Percentiles rank a stretch among this genome's conserved stretches.
These are phyloP conservation scores for Entomyzon cyanotis DNA, from an alignment of 2,113 vertebrate species.

Conservation along the genomic window DNA sequence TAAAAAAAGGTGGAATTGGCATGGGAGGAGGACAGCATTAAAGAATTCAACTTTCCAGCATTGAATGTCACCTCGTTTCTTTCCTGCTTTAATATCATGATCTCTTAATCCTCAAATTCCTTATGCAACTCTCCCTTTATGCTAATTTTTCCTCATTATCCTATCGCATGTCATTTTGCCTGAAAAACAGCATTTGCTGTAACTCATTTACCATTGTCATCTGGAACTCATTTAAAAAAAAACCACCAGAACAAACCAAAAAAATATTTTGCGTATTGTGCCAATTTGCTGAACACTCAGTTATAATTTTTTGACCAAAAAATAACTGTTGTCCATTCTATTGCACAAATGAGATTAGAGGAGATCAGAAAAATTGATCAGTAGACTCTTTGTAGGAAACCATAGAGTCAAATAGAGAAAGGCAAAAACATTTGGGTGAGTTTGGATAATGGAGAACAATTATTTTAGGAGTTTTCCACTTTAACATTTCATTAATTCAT, in stretches of 20 bases:
- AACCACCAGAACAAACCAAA: neutral
- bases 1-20: neutral
- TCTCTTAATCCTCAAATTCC: neutral
- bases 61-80: neutral
- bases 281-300: neutral
- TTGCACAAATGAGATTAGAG: neutral
- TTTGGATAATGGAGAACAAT: neutral
- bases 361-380: neutral
- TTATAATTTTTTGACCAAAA: neutral
- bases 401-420: neutral
- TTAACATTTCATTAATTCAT: neutral
- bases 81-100: neutral
- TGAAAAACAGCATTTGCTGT: neutral
- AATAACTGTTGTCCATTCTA: neutral
- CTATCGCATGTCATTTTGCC: accelerated
- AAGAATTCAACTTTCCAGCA: neutral
- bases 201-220: neutral
- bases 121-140: neutral
- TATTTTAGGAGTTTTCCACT: neutral
- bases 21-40: neutral
- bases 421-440: neutral
- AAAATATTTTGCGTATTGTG: neutral
- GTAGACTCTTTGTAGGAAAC: neutral
- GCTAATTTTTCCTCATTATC: neutral
- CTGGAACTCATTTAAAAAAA: neutral